Evolutionary conservation across 1,140 invertebrate species (phyloP).

Genomic region (Drosophila bocqueti): DNA sequence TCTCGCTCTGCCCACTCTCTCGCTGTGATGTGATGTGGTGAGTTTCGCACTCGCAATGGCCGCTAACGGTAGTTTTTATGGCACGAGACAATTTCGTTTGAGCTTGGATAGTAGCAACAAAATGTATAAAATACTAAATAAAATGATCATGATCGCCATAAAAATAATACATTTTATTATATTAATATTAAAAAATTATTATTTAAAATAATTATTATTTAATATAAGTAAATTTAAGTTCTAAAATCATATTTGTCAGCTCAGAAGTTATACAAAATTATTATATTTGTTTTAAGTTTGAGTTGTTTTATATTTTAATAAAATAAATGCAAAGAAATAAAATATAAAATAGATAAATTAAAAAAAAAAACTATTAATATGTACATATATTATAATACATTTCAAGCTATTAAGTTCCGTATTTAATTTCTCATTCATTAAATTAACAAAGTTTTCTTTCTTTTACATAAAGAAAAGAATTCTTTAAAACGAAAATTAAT

Average conservation of each 20-base stretch:
- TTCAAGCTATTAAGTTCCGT: neutral
- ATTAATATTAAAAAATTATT: neutral
- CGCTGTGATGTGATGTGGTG: constrained; percentile 23
- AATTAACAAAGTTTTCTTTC: too few relatives aligned
- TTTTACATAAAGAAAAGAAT: neutral
- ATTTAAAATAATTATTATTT: neutral
- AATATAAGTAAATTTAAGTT: too few relatives aligned
- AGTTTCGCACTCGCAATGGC: constrained; percentile 41
- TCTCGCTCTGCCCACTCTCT: constrained; percentile 1
- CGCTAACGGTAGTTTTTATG: constrained; percentile 54
- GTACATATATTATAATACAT: neutral
- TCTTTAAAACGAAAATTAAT: neutral
- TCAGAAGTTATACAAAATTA: neutral
- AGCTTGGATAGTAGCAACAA: neutral
- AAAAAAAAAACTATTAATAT: too few relatives aligned
- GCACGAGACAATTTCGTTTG: constrained; percentile 6
- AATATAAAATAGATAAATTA: neutral
- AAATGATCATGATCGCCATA: neutral
- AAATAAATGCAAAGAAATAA: neutral
- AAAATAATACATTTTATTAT: neutral
- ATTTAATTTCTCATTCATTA: neutral
- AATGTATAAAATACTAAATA: neutral
- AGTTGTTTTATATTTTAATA: neutral
- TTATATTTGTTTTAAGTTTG: neutral
- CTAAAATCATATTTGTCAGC: too few relatives aligned